Base-by-base conservation (phyloP, 2,888 invertebrate genomes). In the Loripinus fragilis region DNA sequence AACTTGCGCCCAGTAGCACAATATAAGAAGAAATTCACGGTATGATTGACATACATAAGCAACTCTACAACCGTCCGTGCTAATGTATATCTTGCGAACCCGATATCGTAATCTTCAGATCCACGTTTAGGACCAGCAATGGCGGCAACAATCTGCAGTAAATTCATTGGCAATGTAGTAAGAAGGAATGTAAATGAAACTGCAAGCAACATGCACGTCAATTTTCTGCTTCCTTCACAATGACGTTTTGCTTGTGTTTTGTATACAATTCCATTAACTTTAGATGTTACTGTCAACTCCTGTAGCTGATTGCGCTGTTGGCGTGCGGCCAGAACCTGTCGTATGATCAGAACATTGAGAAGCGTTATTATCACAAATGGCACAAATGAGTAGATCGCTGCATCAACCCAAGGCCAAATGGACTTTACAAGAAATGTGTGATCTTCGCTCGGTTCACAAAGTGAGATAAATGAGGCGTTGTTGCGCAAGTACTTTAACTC, bases 401-500 rank as follows among this genome's bases (percentile, higher is more conserved):
- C 89, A 77, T 93, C 93, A 3, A 93, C 89, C 91, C 91, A 92
- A 0, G 93, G 92, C 93, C 92, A 92, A 5, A 90, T 86, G 20
- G 87, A 86, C 20, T 88, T 87, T 3, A 91, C 85, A 10, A 90
- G 78, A 10, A 83, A 52, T 45, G 76, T 55, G 71, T 85, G 83
- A 20, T 75, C 42, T 0, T 72, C 78, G 0, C 81, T 81, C 8
- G 87, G 87, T 35, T 84, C 82, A 72, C 91, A 91, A 23, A 80
- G 77, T 17, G 76, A 74, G 7, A 65, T 48, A 10, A 78, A 67
- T 7, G 78, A 74, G 20, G 84, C 86, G 30, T 86, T 81, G 41
- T 85, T 78, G 65, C 81, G 70, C 1, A 69, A 76, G 28, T 81
- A 55, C 10, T 71, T 82, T 2, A 88, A 67, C 48, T 87, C 87